Evolutionary conservation across 2,888 invertebrate species (phyloP).

Genomic region (Glomeris marginata): DNA sequence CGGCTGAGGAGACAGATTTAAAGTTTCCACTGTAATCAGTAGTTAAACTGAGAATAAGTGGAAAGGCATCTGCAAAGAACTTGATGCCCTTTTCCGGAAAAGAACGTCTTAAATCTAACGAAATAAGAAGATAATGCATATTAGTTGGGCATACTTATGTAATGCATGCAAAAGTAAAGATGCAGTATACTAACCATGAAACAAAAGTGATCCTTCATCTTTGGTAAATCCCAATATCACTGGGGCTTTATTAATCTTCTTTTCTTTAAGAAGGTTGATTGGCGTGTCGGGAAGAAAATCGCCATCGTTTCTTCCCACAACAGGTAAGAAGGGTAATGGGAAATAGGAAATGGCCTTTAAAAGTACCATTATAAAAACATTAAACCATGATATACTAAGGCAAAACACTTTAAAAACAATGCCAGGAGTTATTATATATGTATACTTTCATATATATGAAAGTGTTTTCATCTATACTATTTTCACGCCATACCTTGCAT

Average conservation of each 20-base stretch:
- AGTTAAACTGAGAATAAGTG: background rate
- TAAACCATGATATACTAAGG: background rate
- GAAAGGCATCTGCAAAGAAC: conserved; percentile 6
- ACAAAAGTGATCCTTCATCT: conserved; percentile 3
- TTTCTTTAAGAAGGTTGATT: conserved; percentile 5
- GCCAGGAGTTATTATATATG: too few relatives aligned
- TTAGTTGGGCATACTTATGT: too few relatives aligned
- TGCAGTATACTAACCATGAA: conserved; percentile 1
- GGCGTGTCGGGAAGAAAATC: conserved; percentile 10
- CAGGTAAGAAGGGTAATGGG: conserved; percentile 4
- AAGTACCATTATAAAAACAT: background rate
- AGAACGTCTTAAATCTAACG: background rate
- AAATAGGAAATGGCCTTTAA: conserved; percentile 2
- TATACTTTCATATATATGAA: too few relatives aligned
- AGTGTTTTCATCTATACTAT: too few relatives aligned
- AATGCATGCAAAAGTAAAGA: too few relatives aligned
- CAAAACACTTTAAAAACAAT: background rate
- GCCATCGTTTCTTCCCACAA: conserved; percentile 6
- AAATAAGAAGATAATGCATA: too few relatives aligned
- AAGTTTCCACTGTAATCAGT: background rate
- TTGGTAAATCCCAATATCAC: conserved; percentile 9
- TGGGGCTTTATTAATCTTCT: conserved; percentile 1
- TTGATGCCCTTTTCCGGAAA: background rate
- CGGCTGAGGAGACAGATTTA: conserved; percentile 2
- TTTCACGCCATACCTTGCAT: too few relatives aligned